A percentile compares a stretch with the other conserved stretches of the same genome.
Evolutionary conservation across 2,113 vertebrate genomes (phyloP).

Genomic region (Sceloporus undulatus): DNA sequence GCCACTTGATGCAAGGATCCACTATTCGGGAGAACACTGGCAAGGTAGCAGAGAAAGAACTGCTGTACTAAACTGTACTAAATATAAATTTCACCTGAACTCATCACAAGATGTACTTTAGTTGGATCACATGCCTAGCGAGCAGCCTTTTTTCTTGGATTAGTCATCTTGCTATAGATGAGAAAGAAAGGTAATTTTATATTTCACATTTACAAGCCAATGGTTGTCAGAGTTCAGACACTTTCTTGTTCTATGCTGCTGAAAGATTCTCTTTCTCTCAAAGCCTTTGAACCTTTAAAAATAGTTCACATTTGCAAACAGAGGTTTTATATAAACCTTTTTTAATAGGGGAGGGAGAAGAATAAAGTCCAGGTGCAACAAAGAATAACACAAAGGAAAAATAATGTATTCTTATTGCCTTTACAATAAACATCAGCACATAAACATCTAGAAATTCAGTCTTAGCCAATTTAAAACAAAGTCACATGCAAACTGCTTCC

Average conservation of each 20-base stretch:
- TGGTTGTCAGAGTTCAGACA: neutral
- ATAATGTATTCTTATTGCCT: neutral
- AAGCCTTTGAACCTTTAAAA: neutral
- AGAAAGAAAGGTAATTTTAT: neutral
- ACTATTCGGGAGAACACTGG: neutral
- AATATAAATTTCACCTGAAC: neutral
- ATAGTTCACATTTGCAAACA: neutral
- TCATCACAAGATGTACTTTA: neutral
- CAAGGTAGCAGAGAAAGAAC: neutral
- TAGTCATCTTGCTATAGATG: neutral
- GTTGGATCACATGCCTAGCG: neutral
- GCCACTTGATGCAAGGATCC: neutral
- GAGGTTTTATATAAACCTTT: slow-evolving; percentile 10
- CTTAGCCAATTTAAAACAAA: neutral
- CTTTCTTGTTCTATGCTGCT: neutral
- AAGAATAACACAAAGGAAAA: neutral
- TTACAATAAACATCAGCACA: neutral
- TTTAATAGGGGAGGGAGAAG: neutral
- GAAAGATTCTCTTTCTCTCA: neutral
- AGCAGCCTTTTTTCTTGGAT: neutral
- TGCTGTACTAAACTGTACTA: neutral
- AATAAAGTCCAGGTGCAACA: neutral
- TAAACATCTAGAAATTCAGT: neutral
- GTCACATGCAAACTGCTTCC: neutral
- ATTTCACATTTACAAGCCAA: neutral